phyloP scores from a whole-genome alignment of 1,140 invertebrate genomes.

The Paralvinella palmiformis region DNA sequence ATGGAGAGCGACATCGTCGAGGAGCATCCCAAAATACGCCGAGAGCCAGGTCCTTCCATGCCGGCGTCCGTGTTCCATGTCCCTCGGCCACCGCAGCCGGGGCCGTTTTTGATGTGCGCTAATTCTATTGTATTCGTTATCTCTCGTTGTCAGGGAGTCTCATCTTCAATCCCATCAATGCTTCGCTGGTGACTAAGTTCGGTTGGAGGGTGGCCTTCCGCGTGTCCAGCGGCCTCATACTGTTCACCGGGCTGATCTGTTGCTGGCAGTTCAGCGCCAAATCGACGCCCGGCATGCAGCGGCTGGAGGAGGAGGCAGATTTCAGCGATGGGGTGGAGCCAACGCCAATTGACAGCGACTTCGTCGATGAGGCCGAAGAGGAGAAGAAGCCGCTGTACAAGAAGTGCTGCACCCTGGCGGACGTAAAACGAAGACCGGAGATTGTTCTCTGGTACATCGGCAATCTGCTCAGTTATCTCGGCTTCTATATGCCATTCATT shows the following conservation, averaged over 20 bases:
- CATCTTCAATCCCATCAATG: slow-evolving; percentile 26
- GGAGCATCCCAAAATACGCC: no score
- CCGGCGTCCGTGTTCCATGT: no score
- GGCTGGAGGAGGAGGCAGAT: slow-evolving; percentile 2
- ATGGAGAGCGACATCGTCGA: no score
- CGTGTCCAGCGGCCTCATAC: slow-evolving; percentile 16
- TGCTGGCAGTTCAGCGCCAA: slow-evolving; percentile 22
- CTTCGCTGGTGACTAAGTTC: slow-evolving; percentile 18
- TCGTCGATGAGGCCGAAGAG: background rate
- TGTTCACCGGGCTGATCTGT: slow-evolving; percentile 21
- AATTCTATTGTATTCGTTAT: no score
- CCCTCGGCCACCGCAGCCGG: no score
- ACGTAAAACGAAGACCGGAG: slow-evolving; percentile 19
- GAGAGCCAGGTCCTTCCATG: no score
- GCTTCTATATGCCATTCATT: slow-evolving; percentile 26
- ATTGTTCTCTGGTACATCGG: slow-evolving; percentile 25
- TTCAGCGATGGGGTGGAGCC: background rate
- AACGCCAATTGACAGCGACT: background rate
- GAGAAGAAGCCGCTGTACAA: background rate
- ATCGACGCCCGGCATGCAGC: slow-evolving; percentile 7
- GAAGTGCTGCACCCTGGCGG: slow-evolving; percentile 6
- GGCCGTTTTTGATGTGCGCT: no score
- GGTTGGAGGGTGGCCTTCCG: slow-evolving; percentile 23
- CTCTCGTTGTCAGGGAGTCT: slow-evolving; percentile 21
- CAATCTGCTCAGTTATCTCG: slow-evolving; percentile 22